Evolutionary conservation across 2,113 vertebrate genomes (phyloP), one percentile per base, ranked within the genome.

Genomic region (Macquaria ambigua): DNA sequence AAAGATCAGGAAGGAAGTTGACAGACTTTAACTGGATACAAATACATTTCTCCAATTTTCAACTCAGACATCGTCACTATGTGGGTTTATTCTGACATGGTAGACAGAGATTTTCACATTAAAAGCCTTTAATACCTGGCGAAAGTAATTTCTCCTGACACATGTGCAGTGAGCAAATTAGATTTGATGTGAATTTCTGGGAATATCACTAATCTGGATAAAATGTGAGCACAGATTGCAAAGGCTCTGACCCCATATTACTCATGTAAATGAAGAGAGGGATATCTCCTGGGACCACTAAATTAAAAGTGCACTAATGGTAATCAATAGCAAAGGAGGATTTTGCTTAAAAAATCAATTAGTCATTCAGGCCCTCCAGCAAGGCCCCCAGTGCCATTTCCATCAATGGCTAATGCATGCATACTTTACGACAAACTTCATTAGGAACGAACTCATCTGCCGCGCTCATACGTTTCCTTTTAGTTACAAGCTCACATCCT

Each of bases 331-430:
- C 41, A 58, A 63, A 56, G n/a, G 39, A 55, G 37, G 53, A 59
- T 61, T 88, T 37, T 43, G 12, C 72, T 79, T 81, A 73, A 87
- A 86, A 64, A 83, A 81, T 87, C 75, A 72, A 82, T 89, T 66
- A 81, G 71, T 90, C 82, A 46, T 82, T 69, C 6, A 53, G 50
- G 16, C 25, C 58, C 25, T 23, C 8, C 37, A 56, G 52, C 3
- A 69, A 37, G 0, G 41, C 46, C 14, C 20, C 3, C 23, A 9
- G 8, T 50, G 46, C 67, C 82, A 14, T 72, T 21, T 81, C 50
- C 78, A 67, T 82, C 62, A 69, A n/a, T 31, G 74, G 55, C 64
- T 77, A 71, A 74, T 61, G 50, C 78, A 72, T 34, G 53, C 48
- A 55, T 68, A 59, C 67, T 82, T 75, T 48, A 85, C 4, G 37